Evolutionary conservation across 1,140 invertebrate genomes (phyloP).

Genomic region (Mylabris phalerata): DNA sequence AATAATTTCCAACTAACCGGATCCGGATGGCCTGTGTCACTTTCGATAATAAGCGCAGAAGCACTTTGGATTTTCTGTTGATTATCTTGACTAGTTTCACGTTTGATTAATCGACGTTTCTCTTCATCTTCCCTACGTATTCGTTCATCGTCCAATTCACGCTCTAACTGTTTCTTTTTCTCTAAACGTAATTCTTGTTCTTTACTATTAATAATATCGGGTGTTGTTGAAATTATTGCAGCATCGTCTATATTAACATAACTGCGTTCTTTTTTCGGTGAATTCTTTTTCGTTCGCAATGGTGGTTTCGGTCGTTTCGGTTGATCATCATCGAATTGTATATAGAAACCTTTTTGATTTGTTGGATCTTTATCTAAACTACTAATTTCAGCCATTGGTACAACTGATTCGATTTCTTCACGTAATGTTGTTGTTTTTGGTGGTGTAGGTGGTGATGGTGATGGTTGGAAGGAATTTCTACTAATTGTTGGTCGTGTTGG

Average conservation of each 20-base stretch:
- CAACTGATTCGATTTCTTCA: background rate
- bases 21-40: constrained; percentile 58
- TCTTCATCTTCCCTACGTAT: constrained; percentile 41
- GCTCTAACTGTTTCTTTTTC: constrained; percentile 25
- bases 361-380: constrained; percentile 45
- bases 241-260: constrained; percentile 26
- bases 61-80: constrained; percentile 44
- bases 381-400: constrained; percentile 32
- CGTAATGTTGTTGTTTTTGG: background rate
- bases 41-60: constrained; percentile 63
- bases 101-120: constrained; percentile 41
- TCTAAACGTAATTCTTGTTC: constrained; percentile 18
- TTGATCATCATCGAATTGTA: constrained; percentile 81
- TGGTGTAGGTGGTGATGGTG: constrained; percentile 43
- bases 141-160: constrained; percentile 39
- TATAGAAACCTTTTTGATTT: constrained; percentile 90
- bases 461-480: constrained; percentile 62
- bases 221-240: background rate
- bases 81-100: constrained; percentile 46
- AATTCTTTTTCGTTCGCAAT: constrained; percentile 65
- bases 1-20: constrained; percentile 48
- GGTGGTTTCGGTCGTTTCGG: constrained; percentile 86
- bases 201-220: background rate
- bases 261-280: constrained; percentile 64
- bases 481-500: constrained; percentile 66